phyloP scores from a whole-genome alignment of 2,888 invertebrate genomes.

The Augochlorella aurata region DNA sequence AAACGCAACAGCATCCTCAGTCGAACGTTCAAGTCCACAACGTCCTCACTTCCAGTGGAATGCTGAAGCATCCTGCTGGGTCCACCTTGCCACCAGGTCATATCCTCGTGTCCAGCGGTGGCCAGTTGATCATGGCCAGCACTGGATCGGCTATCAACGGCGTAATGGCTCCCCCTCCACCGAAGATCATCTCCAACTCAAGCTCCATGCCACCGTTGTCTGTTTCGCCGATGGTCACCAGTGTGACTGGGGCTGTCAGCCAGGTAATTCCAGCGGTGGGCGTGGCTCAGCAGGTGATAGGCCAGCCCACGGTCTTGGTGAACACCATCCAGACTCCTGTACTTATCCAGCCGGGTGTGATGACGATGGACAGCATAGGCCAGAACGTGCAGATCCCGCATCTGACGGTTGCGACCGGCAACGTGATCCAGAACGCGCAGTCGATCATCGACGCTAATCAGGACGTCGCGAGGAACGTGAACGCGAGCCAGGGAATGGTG shows the following conservation, averaged over 20 bases:
- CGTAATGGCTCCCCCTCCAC: slow-evolving; percentile 86
- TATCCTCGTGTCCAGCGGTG: slow-evolving; percentile 89
- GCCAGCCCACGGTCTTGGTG: slow-evolving; percentile 90
- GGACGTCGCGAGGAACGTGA: slow-evolving; percentile 74
- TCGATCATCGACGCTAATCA: slow-evolving; percentile 82
- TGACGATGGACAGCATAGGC: slow-evolving; percentile 89
- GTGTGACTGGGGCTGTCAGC: slow-evolving; percentile 86
- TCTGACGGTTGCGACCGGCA: slow-evolving; percentile 85
- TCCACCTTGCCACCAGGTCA: slow-evolving; percentile 85
- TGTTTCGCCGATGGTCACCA: slow-evolving; percentile 86
- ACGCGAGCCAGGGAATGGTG: slow-evolving; percentile 71
- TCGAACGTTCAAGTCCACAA: slow-evolving; percentile 77
- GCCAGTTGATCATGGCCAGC: slow-evolving; percentile 88
- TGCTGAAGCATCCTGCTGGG: slow-evolving; percentile 82
- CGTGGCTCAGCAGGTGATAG: slow-evolving; percentile 87
- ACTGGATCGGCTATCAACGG: slow-evolving; percentile 83
- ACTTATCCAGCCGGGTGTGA: slow-evolving; percentile 89
- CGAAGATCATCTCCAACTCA: slow-evolving; percentile 82
- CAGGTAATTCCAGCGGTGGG: slow-evolving; percentile 87
- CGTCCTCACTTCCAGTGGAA: slow-evolving; percentile 77
- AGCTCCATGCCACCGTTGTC: slow-evolving; percentile 85
- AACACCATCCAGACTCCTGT: slow-evolving; percentile 91
- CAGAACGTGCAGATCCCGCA: slow-evolving; percentile 88
- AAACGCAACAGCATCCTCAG: slow-evolving; percentile 75
- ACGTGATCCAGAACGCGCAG: slow-evolving; percentile 85